A percentile compares a stretch with the other conserved stretches of the same genome.
Evolutionary conservation across 1,140 invertebrate genomes (phyloP).

Genomic region (Cherax quadricarinatus): DNA sequence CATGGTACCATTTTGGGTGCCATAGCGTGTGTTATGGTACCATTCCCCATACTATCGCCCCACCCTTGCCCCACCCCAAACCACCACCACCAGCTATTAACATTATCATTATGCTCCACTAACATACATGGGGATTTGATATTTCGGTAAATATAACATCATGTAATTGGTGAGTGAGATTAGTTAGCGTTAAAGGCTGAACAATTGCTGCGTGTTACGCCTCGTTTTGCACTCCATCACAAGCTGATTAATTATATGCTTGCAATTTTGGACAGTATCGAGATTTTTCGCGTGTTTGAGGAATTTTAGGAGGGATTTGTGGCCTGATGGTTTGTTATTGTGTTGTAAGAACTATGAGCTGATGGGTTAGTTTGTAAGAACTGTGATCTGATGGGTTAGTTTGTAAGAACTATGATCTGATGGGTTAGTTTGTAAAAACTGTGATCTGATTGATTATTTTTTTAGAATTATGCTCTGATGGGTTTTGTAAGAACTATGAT

Average conservation of each 20-base stretch:
- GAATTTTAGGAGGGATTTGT: not conserved
- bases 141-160: not conserved
- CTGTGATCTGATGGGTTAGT: too few species aligned
- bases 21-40: too few species aligned
- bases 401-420: too few species aligned
- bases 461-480: not conserved
- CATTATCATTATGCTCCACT: not conserved
- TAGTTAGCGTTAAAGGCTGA: conserved; percentile 17
- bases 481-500: not conserved
- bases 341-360: not conserved
- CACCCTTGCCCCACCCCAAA: too few species aligned
- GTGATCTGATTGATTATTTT: too few species aligned
- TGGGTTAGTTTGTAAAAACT: too few species aligned
- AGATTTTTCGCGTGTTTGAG: not conserved
- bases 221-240: conserved; percentile 20
- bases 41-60: too few species aligned
- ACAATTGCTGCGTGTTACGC: conserved; percentile 16
- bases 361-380: too few species aligned
- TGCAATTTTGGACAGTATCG: not conserved
- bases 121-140: not conserved
- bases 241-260: not conserved
- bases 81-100: not conserved
- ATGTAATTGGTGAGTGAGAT: conserved; percentile 18
- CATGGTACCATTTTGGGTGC: too few species aligned
- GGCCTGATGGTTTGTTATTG: conserved; percentile 16